Evolutionary conservation across 2,888 invertebrate species (phyloP).

Genomic region (Acheta domesticus): DNA sequence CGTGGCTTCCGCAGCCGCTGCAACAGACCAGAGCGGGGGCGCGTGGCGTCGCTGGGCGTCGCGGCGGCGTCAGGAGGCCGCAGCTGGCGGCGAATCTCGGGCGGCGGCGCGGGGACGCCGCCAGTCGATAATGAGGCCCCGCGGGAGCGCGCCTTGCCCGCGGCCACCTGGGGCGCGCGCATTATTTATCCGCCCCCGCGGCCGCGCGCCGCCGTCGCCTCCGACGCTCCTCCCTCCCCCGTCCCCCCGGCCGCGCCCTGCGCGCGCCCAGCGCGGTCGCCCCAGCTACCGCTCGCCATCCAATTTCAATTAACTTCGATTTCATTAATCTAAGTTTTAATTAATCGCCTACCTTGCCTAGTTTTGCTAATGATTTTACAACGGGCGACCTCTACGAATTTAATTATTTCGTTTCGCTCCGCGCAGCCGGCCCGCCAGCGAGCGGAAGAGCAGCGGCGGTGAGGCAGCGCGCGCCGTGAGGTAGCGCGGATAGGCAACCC

Average conservation of each 20-base stretch:
- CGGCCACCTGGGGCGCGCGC: slow-evolving; percentile 19
- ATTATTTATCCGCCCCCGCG: slow-evolving; percentile 26
- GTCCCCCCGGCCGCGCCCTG: not conserved
- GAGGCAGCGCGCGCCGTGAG: not conserved
- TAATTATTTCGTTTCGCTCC: not conserved
- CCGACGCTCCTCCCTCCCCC: not conserved
- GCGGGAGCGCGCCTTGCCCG: slow-evolving; percentile 21
- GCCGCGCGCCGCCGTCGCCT: slow-evolving; percentile 20
- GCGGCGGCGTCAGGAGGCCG: not conserved
- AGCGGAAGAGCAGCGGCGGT: not conserved
- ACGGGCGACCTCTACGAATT: slow-evolving; percentile 18
- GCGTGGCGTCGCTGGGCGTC: not conserved
- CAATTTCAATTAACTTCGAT: slow-evolving; percentile 12
- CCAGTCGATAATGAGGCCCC: slow-evolving; percentile 6
- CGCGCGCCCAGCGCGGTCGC: not conserved
- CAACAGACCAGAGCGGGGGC: not conserved
- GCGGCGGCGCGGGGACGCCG: slow-evolving; percentile 4
- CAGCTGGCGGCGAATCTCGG: slow-evolving; percentile 20
- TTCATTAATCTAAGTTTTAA: slow-evolving; percentile 18
- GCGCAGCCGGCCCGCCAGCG: not conserved
- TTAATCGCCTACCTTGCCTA: slow-evolving; percentile 4
- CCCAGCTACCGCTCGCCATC: not conserved
- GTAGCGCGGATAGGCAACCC: not conserved
- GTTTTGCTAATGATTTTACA: slow-evolving; percentile 18
- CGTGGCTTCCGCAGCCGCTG: slow-evolving; percentile 31